phyloP scores from a whole-genome alignment of 2,113 vertebrate species.

The Pleuronectes platessa region DNA sequence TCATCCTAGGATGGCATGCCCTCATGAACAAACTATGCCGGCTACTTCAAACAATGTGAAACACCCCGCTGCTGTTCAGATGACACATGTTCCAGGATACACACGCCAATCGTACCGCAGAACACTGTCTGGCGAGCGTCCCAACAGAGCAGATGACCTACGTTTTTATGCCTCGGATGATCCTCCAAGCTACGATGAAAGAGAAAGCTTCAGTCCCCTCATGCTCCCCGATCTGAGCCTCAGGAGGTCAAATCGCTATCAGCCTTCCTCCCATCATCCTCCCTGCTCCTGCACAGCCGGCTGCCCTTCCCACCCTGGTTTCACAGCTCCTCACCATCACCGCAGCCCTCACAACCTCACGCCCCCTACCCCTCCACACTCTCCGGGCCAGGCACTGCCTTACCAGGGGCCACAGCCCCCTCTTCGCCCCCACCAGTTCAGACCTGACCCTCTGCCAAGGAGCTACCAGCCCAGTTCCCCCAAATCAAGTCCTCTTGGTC shows the following conservation, averaged over 20 bases:
- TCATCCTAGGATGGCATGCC: slow-evolving; percentile 34
- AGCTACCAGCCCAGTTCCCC: slow-evolving; percentile 72
- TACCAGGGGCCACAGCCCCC: slow-evolving; percentile 67
- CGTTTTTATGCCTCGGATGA: slow-evolving; percentile 81
- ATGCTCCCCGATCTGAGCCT: slow-evolving; percentile 74
- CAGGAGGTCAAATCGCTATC: slow-evolving; percentile 69
- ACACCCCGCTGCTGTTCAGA: slow-evolving; percentile 52
- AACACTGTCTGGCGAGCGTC: slow-evolving; percentile 57
- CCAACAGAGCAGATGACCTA: slow-evolving; percentile 58
- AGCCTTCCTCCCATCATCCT: slow-evolving; percentile 68
- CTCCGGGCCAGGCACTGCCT: slow-evolving; percentile 67
- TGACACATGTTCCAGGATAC: slow-evolving; percentile 63
- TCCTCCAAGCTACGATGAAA: slow-evolving; percentile 85
- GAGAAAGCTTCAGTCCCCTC: slow-evolving; percentile 84
- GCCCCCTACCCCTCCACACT: slow-evolving; percentile 69
- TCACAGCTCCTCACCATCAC: slow-evolving; percentile 64
- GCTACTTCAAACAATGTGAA: slow-evolving; percentile 55
- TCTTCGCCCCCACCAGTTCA: slow-evolving; percentile 72
- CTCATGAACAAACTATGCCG: slow-evolving; percentile 48
- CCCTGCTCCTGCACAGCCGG: slow-evolving; percentile 77
- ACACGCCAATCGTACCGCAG: slow-evolving; percentile 43
- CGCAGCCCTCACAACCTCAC: slow-evolving; percentile 73
- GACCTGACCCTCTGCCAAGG: slow-evolving; percentile 72
- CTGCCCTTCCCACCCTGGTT: slow-evolving; percentile 67
- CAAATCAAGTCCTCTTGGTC: slow-evolving; percentile 68